phyloP scores from a whole-genome alignment of 1,140 invertebrate genomes.

The Venturia canescens region DNA sequence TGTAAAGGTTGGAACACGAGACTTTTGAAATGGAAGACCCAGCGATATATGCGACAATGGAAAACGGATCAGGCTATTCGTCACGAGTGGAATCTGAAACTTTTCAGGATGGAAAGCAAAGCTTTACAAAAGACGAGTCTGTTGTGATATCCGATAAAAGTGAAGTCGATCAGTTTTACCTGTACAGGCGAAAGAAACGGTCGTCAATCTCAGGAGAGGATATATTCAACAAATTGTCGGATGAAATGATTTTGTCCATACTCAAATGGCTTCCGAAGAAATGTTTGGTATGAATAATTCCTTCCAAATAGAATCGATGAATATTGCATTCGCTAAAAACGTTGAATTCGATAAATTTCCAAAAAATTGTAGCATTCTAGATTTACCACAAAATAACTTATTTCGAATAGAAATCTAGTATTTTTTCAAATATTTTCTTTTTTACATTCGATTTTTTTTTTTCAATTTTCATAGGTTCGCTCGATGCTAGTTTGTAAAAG shows the following conservation, averaged over 20 bases:
- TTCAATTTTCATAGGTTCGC: conserved; percentile 66
- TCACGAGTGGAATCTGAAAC: conserved; percentile 64
- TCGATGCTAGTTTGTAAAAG: conserved; percentile 79
- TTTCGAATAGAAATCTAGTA: too few species aligned
- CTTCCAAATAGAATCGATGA: too few species aligned
- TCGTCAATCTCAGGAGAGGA: conserved; percentile 71
- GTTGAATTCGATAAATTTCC: too few species aligned
- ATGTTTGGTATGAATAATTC: conserved; percentile 79
- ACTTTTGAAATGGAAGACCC: conserved; percentile 58
- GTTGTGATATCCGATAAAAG: conserved; percentile 58
- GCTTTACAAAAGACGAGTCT: conserved; percentile 61
- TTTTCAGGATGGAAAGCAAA: conserved; percentile 62
- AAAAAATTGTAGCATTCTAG: too few species aligned
- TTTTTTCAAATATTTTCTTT: background rate
- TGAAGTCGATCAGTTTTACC: conserved; percentile 67
- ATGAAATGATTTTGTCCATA: conserved; percentile 90
- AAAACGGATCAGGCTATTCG: conserved; percentile 68
- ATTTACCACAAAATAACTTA: too few species aligned
- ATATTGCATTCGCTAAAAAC: too few species aligned
- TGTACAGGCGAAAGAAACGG: conserved; percentile 70
- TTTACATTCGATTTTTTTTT: background rate
- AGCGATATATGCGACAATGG: conserved; percentile 48
- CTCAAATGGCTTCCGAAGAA: conserved; percentile 89
- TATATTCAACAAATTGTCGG: conserved; percentile 83
- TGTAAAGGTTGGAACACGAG: conserved; percentile 61